A percentile compares a stretch with the other conserved stretches of the same genome.
Conservation (phyloP, 2,113 vertebrate genomes). For the Peromyscus californicus region DNA sequence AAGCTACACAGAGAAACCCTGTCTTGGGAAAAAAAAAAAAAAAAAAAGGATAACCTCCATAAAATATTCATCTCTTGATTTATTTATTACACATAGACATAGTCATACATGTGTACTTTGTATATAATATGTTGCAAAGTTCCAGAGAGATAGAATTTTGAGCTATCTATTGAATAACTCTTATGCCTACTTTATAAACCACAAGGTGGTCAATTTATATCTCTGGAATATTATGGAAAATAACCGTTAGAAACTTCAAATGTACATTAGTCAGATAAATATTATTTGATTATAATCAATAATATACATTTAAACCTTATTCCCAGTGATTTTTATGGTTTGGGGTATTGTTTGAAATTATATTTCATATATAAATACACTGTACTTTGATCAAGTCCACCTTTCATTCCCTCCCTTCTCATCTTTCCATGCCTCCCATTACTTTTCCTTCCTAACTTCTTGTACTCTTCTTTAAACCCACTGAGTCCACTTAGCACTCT, state of each 20-base stretch:
- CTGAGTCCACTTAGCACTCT: background rate
- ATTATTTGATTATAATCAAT: slow-evolving; percentile 36
- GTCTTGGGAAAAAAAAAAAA: too few relatives aligned
- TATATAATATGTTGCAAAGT: background rate
- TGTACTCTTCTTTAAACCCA: background rate
- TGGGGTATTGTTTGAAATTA: background rate
- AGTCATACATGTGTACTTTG: background rate
- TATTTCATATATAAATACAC: background rate
- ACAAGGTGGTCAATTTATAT: background rate
- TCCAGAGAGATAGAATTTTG: background rate
- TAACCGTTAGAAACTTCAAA: background rate
- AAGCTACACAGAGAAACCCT: too few relatives aligned
- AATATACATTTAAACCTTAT: slow-evolving; percentile 7
- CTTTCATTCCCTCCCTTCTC: background rate
- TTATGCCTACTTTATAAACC: background rate
- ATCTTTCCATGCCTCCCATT: background rate
- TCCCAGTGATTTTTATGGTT: background rate
- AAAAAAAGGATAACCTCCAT: too few relatives aligned
- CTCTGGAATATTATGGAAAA: slow-evolving; percentile 25
- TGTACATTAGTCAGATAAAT: background rate
- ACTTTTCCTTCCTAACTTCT: background rate
- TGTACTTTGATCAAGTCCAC: background rate
- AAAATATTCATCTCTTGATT: background rate
- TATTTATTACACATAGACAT: slow-evolving; percentile 13
- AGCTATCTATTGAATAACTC: slow-evolving; percentile 24